Base-by-base conservation (phyloP, 2,888 invertebrate species). In the Drosophila nigricruria region DNA sequence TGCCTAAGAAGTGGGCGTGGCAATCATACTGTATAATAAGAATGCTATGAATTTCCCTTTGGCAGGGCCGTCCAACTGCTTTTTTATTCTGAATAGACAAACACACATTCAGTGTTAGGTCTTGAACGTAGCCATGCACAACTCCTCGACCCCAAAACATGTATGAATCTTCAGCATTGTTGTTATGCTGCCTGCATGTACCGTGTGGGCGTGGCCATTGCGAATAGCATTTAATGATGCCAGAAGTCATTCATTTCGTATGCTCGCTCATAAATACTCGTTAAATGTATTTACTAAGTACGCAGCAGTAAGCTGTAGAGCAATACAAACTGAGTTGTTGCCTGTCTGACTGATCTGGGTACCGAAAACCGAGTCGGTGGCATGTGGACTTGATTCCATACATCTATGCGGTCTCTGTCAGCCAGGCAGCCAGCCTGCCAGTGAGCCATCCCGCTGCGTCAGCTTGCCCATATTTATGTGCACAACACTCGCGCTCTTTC, bases 191-290 rank as follows among this genome's bases (percentile, higher is more conserved):
- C 14, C 0, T 20, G 42, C 53, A 38, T 25, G 27, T 42, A 45
- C 5, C 36, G n/a, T 36, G 50, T 59, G 59, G 49, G 62, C 40
- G 74, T 60, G 64, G 65, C 65, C 63, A 61, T 63, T 57, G 63
- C 70, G 71, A 85, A 86, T 81, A 75, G 77, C 82, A 77, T 85
- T 85, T 85, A 85, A 86, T 85, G 82, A 88, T 77, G 86, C 73
- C 82, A 76, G 74, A 81, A 79, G 79, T 82, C 88, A 82, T 82
- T 78, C 80, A 82, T 82, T 85, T 81, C 72, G 71, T 77, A 81
- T 79, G 81, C 77, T 76, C 78, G 60, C 82, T 75, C 71, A 88
- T 81, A 84, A 88, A 86, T 77, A 85, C 85, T 79, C 77, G 80
- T 82, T 82, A 79, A 85, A 85, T 79, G 73, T 86, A 81, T 86